phyloP scores from a whole-genome alignment of 2,797 vertebrate species.

The Sebastes miniatus region DNA sequence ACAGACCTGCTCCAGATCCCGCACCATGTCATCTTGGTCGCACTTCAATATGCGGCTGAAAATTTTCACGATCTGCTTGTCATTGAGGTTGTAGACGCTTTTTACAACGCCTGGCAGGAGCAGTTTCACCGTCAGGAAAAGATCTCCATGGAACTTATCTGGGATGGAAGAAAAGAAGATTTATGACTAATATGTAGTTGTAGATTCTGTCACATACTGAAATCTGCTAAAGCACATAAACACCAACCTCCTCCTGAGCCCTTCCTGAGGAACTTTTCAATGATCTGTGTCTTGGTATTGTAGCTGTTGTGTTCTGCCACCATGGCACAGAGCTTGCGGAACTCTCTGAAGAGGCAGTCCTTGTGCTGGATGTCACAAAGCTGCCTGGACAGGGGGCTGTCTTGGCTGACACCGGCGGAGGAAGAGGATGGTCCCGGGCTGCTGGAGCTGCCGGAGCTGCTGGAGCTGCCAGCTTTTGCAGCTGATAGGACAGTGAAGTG shows the following conservation, averaged over 20 bases:
- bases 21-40: slow-evolving; percentile 94
- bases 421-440: slow-evolving; percentile 67
- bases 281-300: slow-evolving; percentile 95
- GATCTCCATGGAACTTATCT: slow-evolving; percentile 95
- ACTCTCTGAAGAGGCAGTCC: slow-evolving; percentile 93
- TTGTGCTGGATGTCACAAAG: slow-evolving; percentile 91
- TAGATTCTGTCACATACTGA: not conserved
- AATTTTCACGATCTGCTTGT: slow-evolving; percentile 99
- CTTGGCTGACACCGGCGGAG: slow-evolving; percentile 56
- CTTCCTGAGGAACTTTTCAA: slow-evolving; percentile 92
- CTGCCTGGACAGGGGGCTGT: slow-evolving; percentile 82
- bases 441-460: slow-evolving; percentile 50
- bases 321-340: slow-evolving; percentile 92
- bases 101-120: slow-evolving; percentile 95
- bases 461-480: slow-evolving; percentile 72
- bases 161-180: not conserved
- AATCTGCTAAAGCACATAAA: not conserved
- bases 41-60: slow-evolving; percentile 95
- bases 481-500: slow-evolving; percentile 55
- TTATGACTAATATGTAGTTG: too few relatives aligned
- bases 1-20: slow-evolving; percentile 94
- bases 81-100: slow-evolving; percentile 97
- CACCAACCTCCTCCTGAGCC: slow-evolving; percentile 89
- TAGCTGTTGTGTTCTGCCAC: slow-evolving; percentile 95
- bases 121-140: slow-evolving; percentile 95